A percentile compares a stretch with the other conserved stretches of the same genome.
phyloP scores from a whole-genome alignment of 2,113 vertebrate genomes.

The Capreolus pygargus region DNA sequence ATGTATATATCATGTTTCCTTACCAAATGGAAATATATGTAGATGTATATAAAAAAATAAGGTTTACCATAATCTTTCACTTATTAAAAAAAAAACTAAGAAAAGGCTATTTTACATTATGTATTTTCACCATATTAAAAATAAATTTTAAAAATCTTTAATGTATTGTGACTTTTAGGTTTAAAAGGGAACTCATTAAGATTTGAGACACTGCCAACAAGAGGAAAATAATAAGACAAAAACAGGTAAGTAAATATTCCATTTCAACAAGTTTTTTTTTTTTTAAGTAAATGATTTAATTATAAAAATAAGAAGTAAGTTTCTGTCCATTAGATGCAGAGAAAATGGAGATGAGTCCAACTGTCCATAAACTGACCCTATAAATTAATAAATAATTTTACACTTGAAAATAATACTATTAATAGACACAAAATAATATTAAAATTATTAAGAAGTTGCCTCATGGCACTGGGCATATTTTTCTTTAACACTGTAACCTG shows the following conservation, averaged over 20 bases:
- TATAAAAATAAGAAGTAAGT: neutral
- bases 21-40: neutral
- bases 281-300: neutral
- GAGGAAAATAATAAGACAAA: conserved; percentile 11
- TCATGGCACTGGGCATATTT: neutral
- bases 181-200: conserved; percentile 25
- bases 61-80: neutral
- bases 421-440: neutral
- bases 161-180: conserved; percentile 62
- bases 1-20: neutral
- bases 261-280: neutral
- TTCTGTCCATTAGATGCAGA: neutral
- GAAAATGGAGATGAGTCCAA: neutral
- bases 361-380: neutral
- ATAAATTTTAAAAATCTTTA: neutral
- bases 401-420: neutral
- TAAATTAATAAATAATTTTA: conserved; percentile 25
- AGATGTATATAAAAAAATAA: neutral
- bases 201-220: conserved; percentile 63
- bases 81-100: neutral
- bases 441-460: neutral
- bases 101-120: neutral
- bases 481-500: neutral
- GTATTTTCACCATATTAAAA: neutral
- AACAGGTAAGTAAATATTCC: neutral